Evolutionary conservation across 2,113 vertebrate genomes (phyloP), one percentile per base, ranked within the genome.

Genomic region (Istiophorus platypterus): DNA sequence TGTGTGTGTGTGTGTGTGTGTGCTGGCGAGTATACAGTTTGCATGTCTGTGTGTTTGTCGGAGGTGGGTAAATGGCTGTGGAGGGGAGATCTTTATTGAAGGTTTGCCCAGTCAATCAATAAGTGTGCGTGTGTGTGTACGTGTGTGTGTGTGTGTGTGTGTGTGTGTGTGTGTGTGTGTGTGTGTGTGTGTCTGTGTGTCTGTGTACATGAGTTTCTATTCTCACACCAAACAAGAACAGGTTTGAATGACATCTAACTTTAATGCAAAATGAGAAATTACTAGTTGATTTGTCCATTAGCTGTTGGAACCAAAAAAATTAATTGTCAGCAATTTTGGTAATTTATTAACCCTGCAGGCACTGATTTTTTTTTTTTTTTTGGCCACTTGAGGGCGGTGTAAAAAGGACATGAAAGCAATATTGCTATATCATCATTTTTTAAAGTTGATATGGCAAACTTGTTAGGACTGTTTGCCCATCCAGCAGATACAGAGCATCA

Each of bases 71-170:
- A 75, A 63, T 15, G 5, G 31, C 64, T 82, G 70, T 41, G 64
- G 39, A 37, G 62, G n/a, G 63, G 47, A 45, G 26, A 41, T 41
- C 54, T 84, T 82, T 82, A 86, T 75, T 89, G 67, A 91, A 87
- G 85, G 47, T 39, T 81, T 81, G 72, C 67, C 71, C 63, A 81
- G 67, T 79, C 69, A 72, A 76, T 91, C 83, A n/a, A 88, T 88
- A 69, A 45, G 12, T 29, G 59, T 74, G 72, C 72, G 72, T 76
- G 4, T 78, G 37, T 72, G 6, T 80, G 24, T 7, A 13, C 4
- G 1, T 3, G 0, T 22, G 63, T 59, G n/a, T 56, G 12, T 29
- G 59, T 74, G 72, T 76, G 72, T 76, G 4, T 78, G 37, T 72
- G 6, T 80, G 12, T 29, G 59, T 74, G 72, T 76, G 72, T 76